These are phyloP conservation scores for Chrysina gloriosa DNA, from an alignment of 2,888 invertebrate species.

Conservation along the genomic window DNA sequence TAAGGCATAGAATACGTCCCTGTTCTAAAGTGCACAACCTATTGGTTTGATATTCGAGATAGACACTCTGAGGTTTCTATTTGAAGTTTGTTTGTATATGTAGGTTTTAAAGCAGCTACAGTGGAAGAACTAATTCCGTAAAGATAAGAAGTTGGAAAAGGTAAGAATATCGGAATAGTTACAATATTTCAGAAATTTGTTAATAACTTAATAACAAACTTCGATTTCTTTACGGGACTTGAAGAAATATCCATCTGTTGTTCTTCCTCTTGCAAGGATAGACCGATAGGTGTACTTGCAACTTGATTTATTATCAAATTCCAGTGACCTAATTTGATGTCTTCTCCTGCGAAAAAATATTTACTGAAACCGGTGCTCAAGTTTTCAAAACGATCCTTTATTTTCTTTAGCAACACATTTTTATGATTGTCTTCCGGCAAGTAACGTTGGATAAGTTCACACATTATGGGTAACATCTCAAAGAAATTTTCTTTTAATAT, in stretches of 20 bases:
- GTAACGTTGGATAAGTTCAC: no score
- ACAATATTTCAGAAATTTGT: neutral
- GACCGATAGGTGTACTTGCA: neutral
- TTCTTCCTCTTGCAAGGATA: neutral
- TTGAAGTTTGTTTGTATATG: neutral
- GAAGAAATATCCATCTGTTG: neutral
- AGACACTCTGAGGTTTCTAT: no score
- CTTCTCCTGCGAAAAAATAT: neutral
- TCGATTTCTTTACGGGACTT: no score
- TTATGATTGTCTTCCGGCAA: neutral
- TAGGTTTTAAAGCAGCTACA: neutral
- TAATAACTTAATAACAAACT: neutral
- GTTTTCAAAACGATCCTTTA: neutral
- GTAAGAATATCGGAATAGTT: neutral
- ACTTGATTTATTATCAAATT: neutral
- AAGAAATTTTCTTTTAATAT: no score
- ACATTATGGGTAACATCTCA: no score
- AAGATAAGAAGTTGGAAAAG: neutral
- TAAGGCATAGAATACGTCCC: neutral
- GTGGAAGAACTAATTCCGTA: neutral
- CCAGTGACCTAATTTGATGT: neutral
- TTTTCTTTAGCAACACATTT: neutral
- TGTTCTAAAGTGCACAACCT: neutral
- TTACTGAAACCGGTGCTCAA: neutral
- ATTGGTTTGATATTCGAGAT: neutral